Conservation (phyloP, 2,888 invertebrate species). For the Drosophila falleni region DNA sequence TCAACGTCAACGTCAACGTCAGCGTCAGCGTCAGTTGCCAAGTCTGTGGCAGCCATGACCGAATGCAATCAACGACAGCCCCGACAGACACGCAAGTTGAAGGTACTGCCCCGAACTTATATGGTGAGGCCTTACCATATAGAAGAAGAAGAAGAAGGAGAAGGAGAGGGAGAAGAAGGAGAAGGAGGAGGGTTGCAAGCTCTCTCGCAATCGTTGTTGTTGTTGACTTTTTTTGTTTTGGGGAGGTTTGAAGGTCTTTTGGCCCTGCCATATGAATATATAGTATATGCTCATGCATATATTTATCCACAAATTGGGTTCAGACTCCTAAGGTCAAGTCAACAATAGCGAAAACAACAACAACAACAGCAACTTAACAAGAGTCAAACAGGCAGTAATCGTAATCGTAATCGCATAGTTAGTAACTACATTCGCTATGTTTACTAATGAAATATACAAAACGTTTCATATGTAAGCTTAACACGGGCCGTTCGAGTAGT, state of each 20-base stretch:
- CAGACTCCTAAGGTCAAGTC: constrained; percentile 74
- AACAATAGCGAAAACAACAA: constrained; percentile 29
- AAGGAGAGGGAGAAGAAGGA: background rate
- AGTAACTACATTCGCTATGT: constrained; percentile 72
- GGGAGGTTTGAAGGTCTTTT: constrained; percentile 69
- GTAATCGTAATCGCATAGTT: constrained; percentile 73
- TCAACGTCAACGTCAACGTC: constrained; percentile 10
- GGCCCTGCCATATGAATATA: constrained; percentile 40
- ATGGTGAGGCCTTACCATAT: constrained; percentile 14
- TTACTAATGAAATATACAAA: constrained; percentile 74
- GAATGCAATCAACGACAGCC: constrained; percentile 70
- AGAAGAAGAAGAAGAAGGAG: constrained; percentile 4
- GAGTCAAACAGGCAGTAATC: constrained; percentile 33
- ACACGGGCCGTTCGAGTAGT: constrained; percentile 40
- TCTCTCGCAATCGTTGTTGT: constrained; percentile 68
- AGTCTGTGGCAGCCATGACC: constrained; percentile 68
- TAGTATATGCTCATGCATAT: constrained; percentile 21
- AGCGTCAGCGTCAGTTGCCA: constrained; percentile 25
- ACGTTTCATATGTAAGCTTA: constrained; percentile 28
- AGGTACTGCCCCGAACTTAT: constrained; percentile 48
- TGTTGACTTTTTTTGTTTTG: constrained; percentile 50
- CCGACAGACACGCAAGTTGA: constrained; percentile 68
- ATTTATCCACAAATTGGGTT: constrained; percentile 71
- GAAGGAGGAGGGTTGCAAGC: constrained; percentile 47
- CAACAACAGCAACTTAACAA: constrained; percentile 40